Evolutionary conservation across 2,797 vertebrate species (phyloP).

Genomic region (Cyprinodon diabolis): DNA sequence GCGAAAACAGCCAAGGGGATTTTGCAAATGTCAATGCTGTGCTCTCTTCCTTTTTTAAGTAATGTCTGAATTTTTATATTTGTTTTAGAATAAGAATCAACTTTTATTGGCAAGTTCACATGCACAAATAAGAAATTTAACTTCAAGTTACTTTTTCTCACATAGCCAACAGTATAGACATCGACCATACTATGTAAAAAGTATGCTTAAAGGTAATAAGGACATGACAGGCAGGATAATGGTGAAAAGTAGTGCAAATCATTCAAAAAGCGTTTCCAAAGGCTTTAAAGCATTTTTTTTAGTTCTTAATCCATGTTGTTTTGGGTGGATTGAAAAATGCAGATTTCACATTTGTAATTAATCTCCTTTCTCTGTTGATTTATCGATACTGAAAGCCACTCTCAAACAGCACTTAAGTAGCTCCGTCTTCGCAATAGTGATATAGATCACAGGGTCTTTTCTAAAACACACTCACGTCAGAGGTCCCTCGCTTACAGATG

Average conservation of each 20-base stretch:
- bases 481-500: neutral
- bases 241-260: neutral
- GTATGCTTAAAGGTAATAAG: no score
- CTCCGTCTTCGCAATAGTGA: neutral
- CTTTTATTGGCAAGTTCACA: no score
- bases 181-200: no score
- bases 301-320: neutral
- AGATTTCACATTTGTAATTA: neutral
- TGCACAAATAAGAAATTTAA: no score
- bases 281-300: neutral
- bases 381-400: neutral
- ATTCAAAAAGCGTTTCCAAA: neutral
- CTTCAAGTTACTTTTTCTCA: no score
- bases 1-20: constrained; percentile 9
- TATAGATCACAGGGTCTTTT: neutral
- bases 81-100: no score
- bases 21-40: constrained; percentile 6
- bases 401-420: constrained; percentile 1
- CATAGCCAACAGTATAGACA: no score
- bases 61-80: neutral
- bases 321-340: neutral
- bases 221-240: no score
- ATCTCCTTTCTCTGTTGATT: neutral
- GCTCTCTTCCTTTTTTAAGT: constrained; percentile 1
- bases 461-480: constrained; percentile 7